phyloP scores from a whole-genome alignment of 1,140 invertebrate species.

The Camponotus vicinus region DNA sequence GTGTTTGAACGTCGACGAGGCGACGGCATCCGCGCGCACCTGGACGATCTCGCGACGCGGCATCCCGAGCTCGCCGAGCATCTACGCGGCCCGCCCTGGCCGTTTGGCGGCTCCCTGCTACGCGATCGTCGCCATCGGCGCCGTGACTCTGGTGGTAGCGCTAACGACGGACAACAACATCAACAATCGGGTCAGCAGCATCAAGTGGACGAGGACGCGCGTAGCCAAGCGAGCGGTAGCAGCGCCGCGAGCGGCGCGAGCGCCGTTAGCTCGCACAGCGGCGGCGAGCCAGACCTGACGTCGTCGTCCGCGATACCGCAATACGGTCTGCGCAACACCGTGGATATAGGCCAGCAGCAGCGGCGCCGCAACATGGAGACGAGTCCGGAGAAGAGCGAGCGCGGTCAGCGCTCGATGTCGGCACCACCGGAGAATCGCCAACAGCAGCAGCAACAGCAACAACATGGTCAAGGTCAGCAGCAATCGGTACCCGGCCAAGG shows the following conservation, averaged over 20 bases:
- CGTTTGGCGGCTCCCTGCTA: conserved; percentile 76
- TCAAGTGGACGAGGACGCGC: conserved; percentile 81
- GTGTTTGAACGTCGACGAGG: conserved; percentile 85
- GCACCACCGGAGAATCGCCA: conserved; percentile 87
- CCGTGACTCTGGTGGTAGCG: conserved; percentile 75
- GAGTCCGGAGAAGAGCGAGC: conserved; percentile 85
- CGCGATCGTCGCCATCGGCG: conserved; percentile 78
- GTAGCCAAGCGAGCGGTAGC: conserved; percentile 81
- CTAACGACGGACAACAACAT: conserved; percentile 71
- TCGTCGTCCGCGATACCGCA: conserved; percentile 87
- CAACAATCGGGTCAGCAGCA: conserved; percentile 61
- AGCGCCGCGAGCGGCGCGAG: conserved; percentile 82
- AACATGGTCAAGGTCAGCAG: conserved; percentile 76
- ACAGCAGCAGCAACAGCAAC: conserved; percentile 73
- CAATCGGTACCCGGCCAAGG: conserved; percentile 41
- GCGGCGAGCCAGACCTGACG: conserved; percentile 75
- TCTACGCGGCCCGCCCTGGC: conserved; percentile 83
- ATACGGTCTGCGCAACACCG: conserved; percentile 91
- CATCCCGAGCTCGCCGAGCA: conserved; percentile 89
- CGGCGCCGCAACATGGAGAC: conserved; percentile 86
- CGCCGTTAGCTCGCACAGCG: conserved; percentile 81
- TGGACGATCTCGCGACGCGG: conserved; percentile 87
- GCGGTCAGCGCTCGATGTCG: conserved; percentile 90
- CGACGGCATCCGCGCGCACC: conserved; percentile 86
- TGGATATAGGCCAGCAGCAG: conserved; percentile 91